phyloP scores from a whole-genome alignment of 2,113 vertebrate genomes.

The Nematolebias whitei region DNA sequence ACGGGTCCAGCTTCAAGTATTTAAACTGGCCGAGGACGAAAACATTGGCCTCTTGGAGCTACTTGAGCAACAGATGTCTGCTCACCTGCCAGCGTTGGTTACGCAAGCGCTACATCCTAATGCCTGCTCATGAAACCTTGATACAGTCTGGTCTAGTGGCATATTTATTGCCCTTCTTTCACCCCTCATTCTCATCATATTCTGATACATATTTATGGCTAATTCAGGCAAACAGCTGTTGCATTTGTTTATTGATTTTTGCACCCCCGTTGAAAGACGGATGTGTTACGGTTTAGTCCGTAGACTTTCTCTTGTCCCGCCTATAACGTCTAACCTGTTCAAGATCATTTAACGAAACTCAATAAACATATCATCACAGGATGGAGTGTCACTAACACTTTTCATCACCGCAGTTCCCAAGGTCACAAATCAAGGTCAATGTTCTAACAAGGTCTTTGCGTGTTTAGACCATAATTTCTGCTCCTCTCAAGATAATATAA shows the following conservation, averaged over 20 bases:
- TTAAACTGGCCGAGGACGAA: conserved; percentile 1
- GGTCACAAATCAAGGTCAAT: too few relatives aligned
- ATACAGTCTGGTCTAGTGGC: conserved; percentile 40
- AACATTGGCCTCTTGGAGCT: conserved; percentile 4
- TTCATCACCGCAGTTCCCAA: too few relatives aligned
- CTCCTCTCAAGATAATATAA: too few relatives aligned
- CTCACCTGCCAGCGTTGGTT: conserved; percentile 46
- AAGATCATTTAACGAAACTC: too few relatives aligned
- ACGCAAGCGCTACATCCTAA: conserved; percentile 47
- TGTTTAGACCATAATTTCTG: too few relatives aligned
- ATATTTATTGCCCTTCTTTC: conserved; percentile 49
- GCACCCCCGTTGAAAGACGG: too few relatives aligned
- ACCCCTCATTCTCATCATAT: conserved; percentile 44
- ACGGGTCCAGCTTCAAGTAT: not conserved
- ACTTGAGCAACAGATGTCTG: conserved; percentile 40
- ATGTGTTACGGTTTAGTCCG: too few relatives aligned
- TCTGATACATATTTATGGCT: conserved; percentile 11
- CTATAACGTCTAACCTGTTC: too few relatives aligned
- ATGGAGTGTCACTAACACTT: too few relatives aligned
- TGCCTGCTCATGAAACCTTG: conserved; percentile 50
- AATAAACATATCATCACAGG: too few relatives aligned
- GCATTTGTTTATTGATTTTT: conserved; percentile 18
- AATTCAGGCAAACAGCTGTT: conserved; percentile 1
- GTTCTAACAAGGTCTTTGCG: too few relatives aligned
- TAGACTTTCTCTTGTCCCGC: too few relatives aligned